Conservation (phyloP, 2,113 vertebrate species). For the Heterotilapia buettikoferi region DNA sequence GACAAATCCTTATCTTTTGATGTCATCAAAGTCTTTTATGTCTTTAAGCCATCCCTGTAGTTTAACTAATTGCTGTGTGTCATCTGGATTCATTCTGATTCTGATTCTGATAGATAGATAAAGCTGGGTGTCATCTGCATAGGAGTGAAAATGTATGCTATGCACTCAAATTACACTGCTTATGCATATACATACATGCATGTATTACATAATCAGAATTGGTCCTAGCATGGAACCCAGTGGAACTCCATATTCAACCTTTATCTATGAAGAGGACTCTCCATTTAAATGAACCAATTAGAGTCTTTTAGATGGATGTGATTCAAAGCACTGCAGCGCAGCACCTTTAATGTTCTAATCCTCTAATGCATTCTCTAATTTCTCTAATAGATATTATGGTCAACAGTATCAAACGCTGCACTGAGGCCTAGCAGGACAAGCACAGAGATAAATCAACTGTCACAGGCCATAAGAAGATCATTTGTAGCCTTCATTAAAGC, state of each 20-base stretch:
- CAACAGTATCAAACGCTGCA: not conserved
- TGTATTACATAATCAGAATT: not conserved
- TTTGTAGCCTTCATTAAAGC: not conserved
- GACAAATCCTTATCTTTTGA: not conserved
- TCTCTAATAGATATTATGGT: not conserved
- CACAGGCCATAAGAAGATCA: not conserved
- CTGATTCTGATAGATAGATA: not conserved
- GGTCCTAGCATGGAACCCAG: not conserved
- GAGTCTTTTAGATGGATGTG: not conserved
- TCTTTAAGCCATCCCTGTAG: fast-evolving
- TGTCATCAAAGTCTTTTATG: not conserved
- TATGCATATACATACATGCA: fast-evolving
- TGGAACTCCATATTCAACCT: not conserved
- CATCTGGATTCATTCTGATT: not conserved
- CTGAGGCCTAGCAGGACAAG: not conserved
- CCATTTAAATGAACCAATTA: not conserved
- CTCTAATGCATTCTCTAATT: not conserved
- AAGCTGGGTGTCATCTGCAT: not conserved
- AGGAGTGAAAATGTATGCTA: not conserved
- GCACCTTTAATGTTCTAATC: not conserved
- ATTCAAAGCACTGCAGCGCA: not conserved
- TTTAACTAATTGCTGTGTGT: not conserved
- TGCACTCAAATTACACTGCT: not conserved
- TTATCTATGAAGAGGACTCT: not conserved
- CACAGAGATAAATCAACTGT: not conserved